Conservation (phyloP, 2,888 invertebrate genomes). For the Carterocephalus palaemon region DNA sequence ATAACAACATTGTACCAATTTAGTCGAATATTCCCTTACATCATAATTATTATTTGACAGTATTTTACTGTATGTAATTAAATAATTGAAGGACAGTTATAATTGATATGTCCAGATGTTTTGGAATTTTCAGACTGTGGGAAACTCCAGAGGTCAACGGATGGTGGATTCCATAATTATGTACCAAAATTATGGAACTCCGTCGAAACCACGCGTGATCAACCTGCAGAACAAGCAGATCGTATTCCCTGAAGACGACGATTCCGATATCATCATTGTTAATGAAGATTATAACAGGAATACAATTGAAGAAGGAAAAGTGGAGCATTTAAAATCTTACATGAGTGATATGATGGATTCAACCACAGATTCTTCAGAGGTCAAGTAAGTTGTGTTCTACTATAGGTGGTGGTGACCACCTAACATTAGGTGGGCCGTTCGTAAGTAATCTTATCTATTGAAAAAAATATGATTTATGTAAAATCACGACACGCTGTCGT, state of each 20-base stretch:
- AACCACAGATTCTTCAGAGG: slow-evolving; percentile 29
- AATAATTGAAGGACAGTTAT: slow-evolving; percentile 42
- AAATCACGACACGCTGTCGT: too few relatives aligned
- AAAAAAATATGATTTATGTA: too few relatives aligned
- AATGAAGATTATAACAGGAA: slow-evolving; percentile 64
- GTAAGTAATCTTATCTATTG: too few relatives aligned
- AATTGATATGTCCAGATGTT: slow-evolving; percentile 84
- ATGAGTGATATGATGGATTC: slow-evolving; percentile 30
- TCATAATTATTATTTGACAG: too few relatives aligned
- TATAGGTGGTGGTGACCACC: too few relatives aligned
- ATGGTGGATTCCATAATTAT: slow-evolving; percentile 73
- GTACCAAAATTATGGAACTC: slow-evolving; percentile 63
- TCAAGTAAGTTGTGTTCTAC: slow-evolving; percentile 45
- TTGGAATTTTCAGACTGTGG: slow-evolving; percentile 89
- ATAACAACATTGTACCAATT: too few relatives aligned
- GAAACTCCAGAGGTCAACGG: slow-evolving; percentile 84
- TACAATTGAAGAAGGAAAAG: slow-evolving; percentile 45
- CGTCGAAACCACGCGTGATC: slow-evolving; percentile 52
- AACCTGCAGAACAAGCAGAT: slow-evolving; percentile 64
- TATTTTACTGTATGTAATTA: too few relatives aligned
- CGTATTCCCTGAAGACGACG: slow-evolving; percentile 65
- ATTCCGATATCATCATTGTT: slow-evolving; percentile 69
- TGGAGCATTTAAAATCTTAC: slow-evolving; percentile 36
- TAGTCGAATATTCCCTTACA: too few relatives aligned
- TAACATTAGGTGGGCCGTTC: too few relatives aligned